phyloP scores from a whole-genome alignment of 2,888 invertebrate genomes.

The Ophonus ardosiacus region DNA sequence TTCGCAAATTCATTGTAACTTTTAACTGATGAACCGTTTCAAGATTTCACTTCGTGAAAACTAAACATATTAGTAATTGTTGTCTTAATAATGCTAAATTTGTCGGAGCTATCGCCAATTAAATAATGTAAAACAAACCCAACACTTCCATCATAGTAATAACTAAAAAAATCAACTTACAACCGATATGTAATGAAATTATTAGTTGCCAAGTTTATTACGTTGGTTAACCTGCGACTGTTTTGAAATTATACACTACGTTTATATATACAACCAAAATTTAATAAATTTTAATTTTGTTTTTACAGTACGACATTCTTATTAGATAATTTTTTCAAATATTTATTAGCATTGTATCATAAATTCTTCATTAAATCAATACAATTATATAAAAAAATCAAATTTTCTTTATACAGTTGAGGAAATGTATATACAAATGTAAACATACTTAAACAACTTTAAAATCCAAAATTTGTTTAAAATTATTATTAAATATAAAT shows the following conservation, averaged over 20 bases:
- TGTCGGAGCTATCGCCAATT: constrained; percentile 46
- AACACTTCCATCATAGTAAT: constrained; percentile 62
- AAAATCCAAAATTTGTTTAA: background rate
- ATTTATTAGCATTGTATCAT: background rate
- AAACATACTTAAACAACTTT: too few species aligned
- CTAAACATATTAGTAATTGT: constrained; percentile 53
- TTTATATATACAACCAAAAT: background rate
- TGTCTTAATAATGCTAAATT: constrained; percentile 25
- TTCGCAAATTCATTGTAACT: constrained; percentile 58
- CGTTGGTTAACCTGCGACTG: constrained; percentile 44
- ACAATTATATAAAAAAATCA: background rate
- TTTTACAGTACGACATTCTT: background rate
- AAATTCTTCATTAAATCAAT: background rate
- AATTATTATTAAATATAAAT: background rate
- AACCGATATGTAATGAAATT: constrained; percentile 62
- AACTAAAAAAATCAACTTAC: constrained; percentile 63
- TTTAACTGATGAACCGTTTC: constrained; percentile 61
- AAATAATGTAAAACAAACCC: constrained; percentile 61
- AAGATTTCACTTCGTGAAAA: constrained; percentile 61
- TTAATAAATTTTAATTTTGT: background rate
- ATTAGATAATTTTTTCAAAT: background rate
- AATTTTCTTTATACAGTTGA: too few species aligned
- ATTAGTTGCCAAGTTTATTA: constrained; percentile 51
- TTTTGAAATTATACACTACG: constrained; percentile 9
- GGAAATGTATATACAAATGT: too few species aligned